Conservation (phyloP, 2,888 invertebrate genomes). For the Acrobasis suavella region DNA sequence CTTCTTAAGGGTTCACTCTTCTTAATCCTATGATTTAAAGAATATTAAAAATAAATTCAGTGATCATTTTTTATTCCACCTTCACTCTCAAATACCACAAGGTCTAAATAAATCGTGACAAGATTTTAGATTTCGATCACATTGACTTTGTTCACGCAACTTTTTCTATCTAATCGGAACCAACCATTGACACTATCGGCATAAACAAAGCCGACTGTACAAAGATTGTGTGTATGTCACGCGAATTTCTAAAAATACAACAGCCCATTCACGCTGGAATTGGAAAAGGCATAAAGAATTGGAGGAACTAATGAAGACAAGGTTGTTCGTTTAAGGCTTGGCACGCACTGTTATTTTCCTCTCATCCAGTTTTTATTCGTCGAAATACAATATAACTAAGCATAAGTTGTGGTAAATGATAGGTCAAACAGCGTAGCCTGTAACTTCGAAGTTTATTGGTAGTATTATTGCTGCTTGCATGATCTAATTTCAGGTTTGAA, state of each 20-base stretch:
- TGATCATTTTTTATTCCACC: background rate
- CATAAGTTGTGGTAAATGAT: too few species aligned
- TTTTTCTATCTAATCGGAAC: constrained; percentile 5
- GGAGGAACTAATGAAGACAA: constrained; percentile 3
- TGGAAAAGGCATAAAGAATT: constrained; percentile 1
- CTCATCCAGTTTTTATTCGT: background rate
- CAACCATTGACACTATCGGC: constrained; percentile 4
- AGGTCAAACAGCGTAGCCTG: too few species aligned
- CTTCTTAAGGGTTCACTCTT: too few species aligned
- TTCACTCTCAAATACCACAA: constrained; percentile 4
- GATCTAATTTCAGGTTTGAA: too few species aligned
- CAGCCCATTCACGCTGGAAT: background rate
- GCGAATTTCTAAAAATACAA: constrained; percentile 4
- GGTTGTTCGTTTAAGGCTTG: background rate
- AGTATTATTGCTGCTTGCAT: too few species aligned
- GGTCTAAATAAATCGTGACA: constrained; percentile 1
- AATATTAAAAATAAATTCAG: too few species aligned
- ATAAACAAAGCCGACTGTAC: constrained; percentile 5
- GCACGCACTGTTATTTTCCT: constrained; percentile 1
- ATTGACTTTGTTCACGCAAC: constrained; percentile 2
- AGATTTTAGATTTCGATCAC: constrained; percentile 9
- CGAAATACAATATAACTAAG: background rate
- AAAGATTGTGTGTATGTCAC: constrained; percentile 7
- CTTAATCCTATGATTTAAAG: too few species aligned
- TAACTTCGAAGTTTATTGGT: too few species aligned